Evolutionary conservation across 2,797 vertebrate species (phyloP).

Genomic region (Acomys russatus): DNA sequence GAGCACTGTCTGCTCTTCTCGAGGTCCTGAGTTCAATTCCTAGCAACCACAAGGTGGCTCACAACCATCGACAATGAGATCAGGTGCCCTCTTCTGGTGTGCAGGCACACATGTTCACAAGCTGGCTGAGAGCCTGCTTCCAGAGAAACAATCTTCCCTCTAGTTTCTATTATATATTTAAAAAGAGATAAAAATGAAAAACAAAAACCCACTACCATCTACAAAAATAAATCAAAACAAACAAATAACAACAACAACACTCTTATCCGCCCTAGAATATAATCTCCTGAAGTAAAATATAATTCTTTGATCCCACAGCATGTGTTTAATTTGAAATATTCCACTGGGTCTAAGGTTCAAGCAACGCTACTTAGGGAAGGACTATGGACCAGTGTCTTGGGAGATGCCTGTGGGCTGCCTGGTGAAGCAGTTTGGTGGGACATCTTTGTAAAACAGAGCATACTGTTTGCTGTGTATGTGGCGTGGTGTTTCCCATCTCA

Average conservation of each 20-base stretch:
- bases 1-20: no score
- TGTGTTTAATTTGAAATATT: conserved; percentile 50
- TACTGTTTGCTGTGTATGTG: fast-evolving
- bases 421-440: background rate
- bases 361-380: background rate
- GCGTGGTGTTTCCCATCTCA: fast-evolving
- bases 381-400: background rate
- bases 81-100: no score
- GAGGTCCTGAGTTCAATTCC: no score
- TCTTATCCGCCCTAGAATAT: background rate
- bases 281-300: background rate
- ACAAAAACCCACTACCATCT: background rate
- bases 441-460: fast-evolving
- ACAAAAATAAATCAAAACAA: background rate
- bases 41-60: no score
- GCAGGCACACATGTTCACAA: background rate
- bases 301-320: background rate
- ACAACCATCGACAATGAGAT: no score
- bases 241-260: no score
- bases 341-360: background rate
- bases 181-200: background rate
- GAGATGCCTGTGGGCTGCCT: background rate
- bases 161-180: background rate
- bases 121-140: background rate
- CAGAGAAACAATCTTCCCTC: background rate